Evolutionary conservation across 2,113 vertebrate species (phyloP).

Genomic region (Indicator maculatus): DNA sequence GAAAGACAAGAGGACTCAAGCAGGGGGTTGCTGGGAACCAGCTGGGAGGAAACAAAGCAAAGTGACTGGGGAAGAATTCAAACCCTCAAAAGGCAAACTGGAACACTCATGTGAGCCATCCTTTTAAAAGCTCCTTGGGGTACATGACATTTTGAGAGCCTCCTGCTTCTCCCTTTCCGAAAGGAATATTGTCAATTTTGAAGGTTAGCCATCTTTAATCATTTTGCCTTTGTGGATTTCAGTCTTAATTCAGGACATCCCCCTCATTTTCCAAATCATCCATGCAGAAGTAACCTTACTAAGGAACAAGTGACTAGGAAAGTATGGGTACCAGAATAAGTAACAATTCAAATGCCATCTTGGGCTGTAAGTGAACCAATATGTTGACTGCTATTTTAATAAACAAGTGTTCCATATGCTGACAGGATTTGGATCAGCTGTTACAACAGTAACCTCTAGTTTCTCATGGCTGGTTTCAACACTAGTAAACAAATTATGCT

Average conservation of each 20-base stretch:
- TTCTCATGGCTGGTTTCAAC: not conserved
- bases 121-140: not conserved
- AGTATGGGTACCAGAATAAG: not conserved
- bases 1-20: not conserved
- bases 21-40: not conserved
- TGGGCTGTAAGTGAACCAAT: not conserved
- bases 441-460: not conserved
- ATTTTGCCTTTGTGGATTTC: not conserved
- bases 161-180: not conserved
- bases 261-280: not conserved
- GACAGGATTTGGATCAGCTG: not conserved
- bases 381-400: not conserved
- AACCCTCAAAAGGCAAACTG: not conserved
- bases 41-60: not conserved
- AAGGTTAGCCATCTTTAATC: not conserved
- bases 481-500: not conserved
- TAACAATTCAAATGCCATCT: not conserved
- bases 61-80: not conserved
- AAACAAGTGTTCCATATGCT: not conserved
- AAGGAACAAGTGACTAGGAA: not conserved
- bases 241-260: not conserved
- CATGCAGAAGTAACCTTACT: not conserved
- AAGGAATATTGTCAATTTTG: not conserved
- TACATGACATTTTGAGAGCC: not conserved
- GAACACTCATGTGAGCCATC: not conserved